These are phyloP conservation scores for Gulo gulo DNA, from an alignment of 2,113 vertebrate genomes.

Conservation along the genomic window DNA sequence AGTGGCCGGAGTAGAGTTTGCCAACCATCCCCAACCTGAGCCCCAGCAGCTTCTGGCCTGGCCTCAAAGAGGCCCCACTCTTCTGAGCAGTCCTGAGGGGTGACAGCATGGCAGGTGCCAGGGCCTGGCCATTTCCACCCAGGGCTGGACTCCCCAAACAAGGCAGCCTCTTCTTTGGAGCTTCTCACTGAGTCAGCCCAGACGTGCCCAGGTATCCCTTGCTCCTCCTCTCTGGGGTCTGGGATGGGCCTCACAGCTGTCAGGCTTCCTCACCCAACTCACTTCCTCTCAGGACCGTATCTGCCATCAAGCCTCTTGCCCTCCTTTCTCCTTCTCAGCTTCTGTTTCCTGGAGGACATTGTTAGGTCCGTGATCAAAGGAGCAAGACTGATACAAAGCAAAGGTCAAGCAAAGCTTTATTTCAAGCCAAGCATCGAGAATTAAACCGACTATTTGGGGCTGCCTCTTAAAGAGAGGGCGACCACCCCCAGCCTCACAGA, in stretches of 20 bases:
- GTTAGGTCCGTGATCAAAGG: no score
- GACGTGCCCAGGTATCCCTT: neutral
- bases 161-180: neutral
- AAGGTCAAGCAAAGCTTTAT: no score
- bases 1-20: neutral
- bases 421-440: no score
- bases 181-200: neutral
- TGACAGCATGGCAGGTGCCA: neutral
- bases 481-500: no score
- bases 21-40: neutral
- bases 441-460: no score
- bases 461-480: no score
- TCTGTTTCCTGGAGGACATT: neutral
- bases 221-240: neutral
- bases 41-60: neutral
- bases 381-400: no score
- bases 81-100: neutral
- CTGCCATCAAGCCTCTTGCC: neutral
- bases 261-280: neutral
- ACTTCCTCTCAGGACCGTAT: neutral
- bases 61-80: neutral
- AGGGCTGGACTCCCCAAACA: neutral
- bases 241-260: fast-evolving
- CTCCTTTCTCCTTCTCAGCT: neutral
- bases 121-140: neutral